phyloP scores from a whole-genome alignment of 2,888 invertebrate genomes.

The Yponomeuta plumbellus region DNA sequence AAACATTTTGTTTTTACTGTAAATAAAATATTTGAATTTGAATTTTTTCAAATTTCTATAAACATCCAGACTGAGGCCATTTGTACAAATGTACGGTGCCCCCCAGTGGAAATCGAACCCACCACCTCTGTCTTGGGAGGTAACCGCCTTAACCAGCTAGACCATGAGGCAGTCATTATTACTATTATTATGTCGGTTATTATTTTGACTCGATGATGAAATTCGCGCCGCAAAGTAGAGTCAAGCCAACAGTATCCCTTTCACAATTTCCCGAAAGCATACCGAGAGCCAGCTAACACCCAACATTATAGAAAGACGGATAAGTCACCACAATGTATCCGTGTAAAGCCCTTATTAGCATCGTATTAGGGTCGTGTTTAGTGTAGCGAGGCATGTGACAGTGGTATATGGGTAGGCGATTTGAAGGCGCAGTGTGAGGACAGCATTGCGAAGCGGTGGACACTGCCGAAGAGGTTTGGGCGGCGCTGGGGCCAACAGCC shows the following conservation, averaged over 20 bases:
- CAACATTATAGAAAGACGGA: neutral
- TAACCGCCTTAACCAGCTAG: too few relatives aligned
- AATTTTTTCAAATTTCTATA: too few relatives aligned
- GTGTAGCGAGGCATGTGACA: constrained; percentile 55
- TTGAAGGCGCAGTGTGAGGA: constrained; percentile 52
- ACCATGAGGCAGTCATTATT: too few relatives aligned
- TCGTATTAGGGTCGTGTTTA: constrained; percentile 63
- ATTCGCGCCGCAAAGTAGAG: neutral
- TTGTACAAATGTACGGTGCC: too few relatives aligned
- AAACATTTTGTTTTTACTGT: too few relatives aligned
- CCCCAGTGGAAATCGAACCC: too few relatives aligned
- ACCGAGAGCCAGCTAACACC: neutral
- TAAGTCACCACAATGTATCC: constrained; percentile 15
- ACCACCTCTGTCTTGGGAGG: too few relatives aligned
- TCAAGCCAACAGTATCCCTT: neutral
- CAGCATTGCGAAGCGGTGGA: constrained; percentile 48
- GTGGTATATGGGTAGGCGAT: constrained; percentile 67
- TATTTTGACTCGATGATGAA: too few relatives aligned
- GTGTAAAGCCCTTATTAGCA: constrained; percentile 44
- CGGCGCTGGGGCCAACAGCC: neutral
- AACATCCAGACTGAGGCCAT: too few relatives aligned
- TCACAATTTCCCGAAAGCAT: neutral
- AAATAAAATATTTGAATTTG: too few relatives aligned
- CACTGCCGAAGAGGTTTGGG: constrained; percentile 1
- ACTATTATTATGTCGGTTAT: too few relatives aligned